phyloP scores from a whole-genome alignment of 2,797 vertebrate species.

The Peromyscus melanophrys region DNA sequence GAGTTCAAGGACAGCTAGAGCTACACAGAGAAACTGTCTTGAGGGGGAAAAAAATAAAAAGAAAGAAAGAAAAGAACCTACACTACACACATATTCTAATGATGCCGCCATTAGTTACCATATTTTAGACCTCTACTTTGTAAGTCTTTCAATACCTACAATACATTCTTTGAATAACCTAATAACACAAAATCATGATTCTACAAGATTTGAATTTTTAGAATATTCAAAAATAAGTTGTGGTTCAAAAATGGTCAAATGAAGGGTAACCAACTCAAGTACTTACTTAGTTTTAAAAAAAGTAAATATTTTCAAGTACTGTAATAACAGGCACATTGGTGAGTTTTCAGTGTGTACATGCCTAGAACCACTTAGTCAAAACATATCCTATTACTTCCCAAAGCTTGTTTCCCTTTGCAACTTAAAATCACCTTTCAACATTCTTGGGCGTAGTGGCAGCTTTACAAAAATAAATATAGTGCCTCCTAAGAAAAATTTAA shows the following conservation, averaged over 20 bases:
- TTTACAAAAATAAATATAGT: neutral
- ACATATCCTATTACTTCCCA: neutral
- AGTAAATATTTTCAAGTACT: constrained; percentile 39
- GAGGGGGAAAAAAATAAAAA: no score
- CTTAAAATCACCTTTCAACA: constrained; percentile 37
- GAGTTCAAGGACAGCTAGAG: neutral
- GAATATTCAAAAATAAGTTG: constrained; percentile 42
- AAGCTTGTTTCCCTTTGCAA: neutral
- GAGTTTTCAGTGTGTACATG: constrained; percentile 2
- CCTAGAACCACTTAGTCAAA: constrained; percentile 49
- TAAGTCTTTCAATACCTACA: neutral
- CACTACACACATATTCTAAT: constrained; percentile 7
- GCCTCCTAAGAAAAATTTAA: neutral
- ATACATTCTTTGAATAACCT: constrained; percentile 21
- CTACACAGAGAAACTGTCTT: neutral
- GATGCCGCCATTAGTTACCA: neutral
- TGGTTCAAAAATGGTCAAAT: constrained; percentile 35
- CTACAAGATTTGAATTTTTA: neutral
- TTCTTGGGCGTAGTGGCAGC: constrained; percentile 14
- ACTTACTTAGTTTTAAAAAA: neutral
- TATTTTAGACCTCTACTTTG: constrained; percentile 1
- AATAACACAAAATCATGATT: constrained; percentile 40
- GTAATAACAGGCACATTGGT: constrained; percentile 29
- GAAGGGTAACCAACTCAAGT: neutral
- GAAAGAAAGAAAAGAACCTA: neutral